Evolutionary conservation across 2,888 invertebrate species (phyloP).

Genomic region (Orgyia antiqua): DNA sequence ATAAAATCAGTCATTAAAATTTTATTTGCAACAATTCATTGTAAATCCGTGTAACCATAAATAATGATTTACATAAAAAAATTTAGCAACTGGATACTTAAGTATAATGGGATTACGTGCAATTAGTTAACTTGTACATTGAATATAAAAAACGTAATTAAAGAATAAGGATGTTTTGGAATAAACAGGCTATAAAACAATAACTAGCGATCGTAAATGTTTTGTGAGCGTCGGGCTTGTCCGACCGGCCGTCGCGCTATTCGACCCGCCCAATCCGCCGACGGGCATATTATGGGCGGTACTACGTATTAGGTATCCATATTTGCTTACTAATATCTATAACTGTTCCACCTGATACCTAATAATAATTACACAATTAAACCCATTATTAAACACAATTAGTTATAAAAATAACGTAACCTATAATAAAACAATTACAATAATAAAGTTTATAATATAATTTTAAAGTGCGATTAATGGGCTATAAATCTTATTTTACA

Average conservation of each 20-base stretch:
- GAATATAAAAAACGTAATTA: slow-evolving; percentile 19
- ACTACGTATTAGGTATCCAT: too few species aligned
- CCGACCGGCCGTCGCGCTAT: slow-evolving; percentile 11
- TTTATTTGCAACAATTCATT: too few species aligned
- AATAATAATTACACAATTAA: too few species aligned
- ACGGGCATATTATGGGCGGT: slow-evolving; percentile 23
- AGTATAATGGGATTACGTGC: slow-evolving; percentile 3
- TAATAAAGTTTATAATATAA: too few species aligned
- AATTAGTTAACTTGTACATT: slow-evolving; percentile 8
- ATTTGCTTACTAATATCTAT: too few species aligned
- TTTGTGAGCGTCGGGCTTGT: slow-evolving; percentile 16
- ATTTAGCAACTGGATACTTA: slow-evolving; percentile 7
- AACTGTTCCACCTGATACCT: too few species aligned
- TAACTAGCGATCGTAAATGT: slow-evolving; percentile 23
- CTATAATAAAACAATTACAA: too few species aligned
- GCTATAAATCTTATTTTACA: background rate
- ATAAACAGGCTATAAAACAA: slow-evolving; percentile 37
- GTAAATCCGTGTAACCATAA: too few species aligned
- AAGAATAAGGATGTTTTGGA: slow-evolving; percentile 21
- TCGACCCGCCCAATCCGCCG: slow-evolving; percentile 24
- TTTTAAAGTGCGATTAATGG: background rate
- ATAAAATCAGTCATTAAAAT: too few species aligned
- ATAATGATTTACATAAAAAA: slow-evolving; percentile 2
- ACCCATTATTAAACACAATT: too few species aligned
- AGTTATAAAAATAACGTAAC: too few species aligned